Evolutionary conservation across 2,888 invertebrate species (phyloP).

Genomic region (Saturnia japonica): DNA sequence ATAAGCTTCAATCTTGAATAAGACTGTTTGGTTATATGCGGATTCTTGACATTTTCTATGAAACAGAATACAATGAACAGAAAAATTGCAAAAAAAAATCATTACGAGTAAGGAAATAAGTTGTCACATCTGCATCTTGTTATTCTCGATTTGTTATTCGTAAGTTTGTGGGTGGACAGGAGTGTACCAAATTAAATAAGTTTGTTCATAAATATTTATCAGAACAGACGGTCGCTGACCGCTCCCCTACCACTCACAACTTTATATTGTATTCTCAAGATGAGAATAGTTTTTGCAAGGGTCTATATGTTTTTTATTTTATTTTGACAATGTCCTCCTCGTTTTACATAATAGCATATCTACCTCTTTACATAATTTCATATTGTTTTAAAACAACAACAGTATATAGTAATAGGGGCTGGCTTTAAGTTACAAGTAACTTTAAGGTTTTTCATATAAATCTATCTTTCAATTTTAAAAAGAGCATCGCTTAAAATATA

Average conservation of each 20-base stretch:
- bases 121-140: slow-evolving; percentile 21
- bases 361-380: no score
- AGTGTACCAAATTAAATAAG: slow-evolving; percentile 42
- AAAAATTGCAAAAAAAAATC: not conserved
- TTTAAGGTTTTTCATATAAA: no score
- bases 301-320: not conserved
- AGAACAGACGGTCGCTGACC: slow-evolving; percentile 8
- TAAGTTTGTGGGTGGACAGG: slow-evolving; percentile 29
- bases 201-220: slow-evolving; percentile 46
- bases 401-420: no score
- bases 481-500: no score
- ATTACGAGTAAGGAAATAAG: not conserved
- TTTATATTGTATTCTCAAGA: slow-evolving; percentile 4
- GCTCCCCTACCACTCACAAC: not conserved
- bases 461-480: no score
- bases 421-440: no score
- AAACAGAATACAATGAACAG: not conserved
- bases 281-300: slow-evolving; percentile 1
- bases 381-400: no score
- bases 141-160: slow-evolving; percentile 35
- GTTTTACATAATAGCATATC: not conserved
- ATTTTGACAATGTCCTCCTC: not conserved
- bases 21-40: no score
- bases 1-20: no score
- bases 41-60: no score